These are phyloP conservation scores for Anhinga rufa DNA, from an alignment of 2,113 vertebrate species.

Conservation along the genomic window DNA sequence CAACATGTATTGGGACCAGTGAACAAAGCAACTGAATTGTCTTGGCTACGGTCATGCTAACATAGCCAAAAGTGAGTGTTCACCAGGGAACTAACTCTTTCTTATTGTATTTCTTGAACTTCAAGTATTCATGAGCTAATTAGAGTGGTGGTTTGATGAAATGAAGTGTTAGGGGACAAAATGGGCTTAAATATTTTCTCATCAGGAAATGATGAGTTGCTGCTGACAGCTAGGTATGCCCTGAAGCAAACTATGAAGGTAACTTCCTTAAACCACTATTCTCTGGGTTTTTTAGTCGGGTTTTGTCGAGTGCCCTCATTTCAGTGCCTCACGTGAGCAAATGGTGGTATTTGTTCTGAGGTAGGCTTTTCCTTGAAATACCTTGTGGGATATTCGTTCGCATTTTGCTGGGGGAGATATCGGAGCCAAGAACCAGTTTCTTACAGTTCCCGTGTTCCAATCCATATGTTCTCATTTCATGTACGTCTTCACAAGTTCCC, in stretches of 20 bases:
- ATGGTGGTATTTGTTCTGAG: neutral
- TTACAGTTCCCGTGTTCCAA: neutral
- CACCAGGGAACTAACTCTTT: neutral
- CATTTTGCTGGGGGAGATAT: neutral
- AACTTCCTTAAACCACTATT: neutral
- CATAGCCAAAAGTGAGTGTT: neutral
- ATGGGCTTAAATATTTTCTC: neutral
- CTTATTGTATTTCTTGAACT: neutral
- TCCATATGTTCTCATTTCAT: neutral
- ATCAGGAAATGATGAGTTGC: neutral
- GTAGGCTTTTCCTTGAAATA: accelerated
- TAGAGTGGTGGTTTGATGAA: neutral
- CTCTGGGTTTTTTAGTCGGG: no score
- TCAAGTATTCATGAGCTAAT: neutral
- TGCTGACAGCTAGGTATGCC: neutral
- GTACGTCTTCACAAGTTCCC: neutral
- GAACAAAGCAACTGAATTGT: neutral
- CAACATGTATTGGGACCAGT: accelerated
- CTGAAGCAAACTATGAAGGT: neutral
- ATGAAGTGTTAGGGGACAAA: neutral
- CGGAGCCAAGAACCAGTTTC: neutral
- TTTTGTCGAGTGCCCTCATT: neutral
- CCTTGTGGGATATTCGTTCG: accelerated
- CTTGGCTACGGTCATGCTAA: neutral
- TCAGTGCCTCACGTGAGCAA: accelerated